These are phyloP conservation scores for Seira musarum DNA, from an alignment of 2,888 invertebrate genomes.

Conservation along the genomic window DNA sequence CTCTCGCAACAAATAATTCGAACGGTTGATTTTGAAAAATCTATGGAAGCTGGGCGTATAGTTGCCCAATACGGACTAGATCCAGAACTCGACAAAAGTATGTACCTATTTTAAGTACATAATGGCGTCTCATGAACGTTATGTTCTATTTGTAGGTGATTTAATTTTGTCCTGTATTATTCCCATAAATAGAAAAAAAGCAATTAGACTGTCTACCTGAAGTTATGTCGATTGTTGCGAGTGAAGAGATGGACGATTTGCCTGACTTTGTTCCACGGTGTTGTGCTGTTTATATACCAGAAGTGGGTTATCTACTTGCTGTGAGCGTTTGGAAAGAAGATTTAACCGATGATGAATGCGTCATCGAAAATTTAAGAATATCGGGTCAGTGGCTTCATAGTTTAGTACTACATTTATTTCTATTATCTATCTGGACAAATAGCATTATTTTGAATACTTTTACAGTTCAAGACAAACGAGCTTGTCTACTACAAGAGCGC, in stretches of 20 bases:
- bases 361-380: conserved; percentile 80
- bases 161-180: not conserved
- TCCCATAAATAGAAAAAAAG: conserved; percentile 54
- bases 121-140: conserved; percentile 28
- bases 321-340: conserved; percentile 80
- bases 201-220: conserved; percentile 62
- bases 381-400: conserved; percentile 75
- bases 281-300: conserved; percentile 81
- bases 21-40: conserved; percentile 81
- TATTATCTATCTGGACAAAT: conserved; percentile 18
- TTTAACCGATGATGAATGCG: conserved; percentile 76
- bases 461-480: conserved; percentile 79
- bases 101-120: conserved; percentile 67
- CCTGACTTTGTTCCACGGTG: conserved; percentile 74
- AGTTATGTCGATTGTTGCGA: conserved; percentile 61
- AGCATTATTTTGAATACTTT: conserved; percentile 25
- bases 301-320: conserved; percentile 85
- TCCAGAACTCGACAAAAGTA: conserved; percentile 82
- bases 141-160: not conserved
- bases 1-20: conserved; percentile 81
- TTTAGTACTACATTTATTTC: not conserved
- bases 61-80: conserved; percentile 84
- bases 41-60: conserved; percentile 79
- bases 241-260: conserved; percentile 59
- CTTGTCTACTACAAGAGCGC: conserved; percentile 82